A percentile compares a stretch with the other conserved stretches of the same genome.
phyloP scores from a whole-genome alignment of 2,113 vertebrate species.

The Neogale vison region DNA sequence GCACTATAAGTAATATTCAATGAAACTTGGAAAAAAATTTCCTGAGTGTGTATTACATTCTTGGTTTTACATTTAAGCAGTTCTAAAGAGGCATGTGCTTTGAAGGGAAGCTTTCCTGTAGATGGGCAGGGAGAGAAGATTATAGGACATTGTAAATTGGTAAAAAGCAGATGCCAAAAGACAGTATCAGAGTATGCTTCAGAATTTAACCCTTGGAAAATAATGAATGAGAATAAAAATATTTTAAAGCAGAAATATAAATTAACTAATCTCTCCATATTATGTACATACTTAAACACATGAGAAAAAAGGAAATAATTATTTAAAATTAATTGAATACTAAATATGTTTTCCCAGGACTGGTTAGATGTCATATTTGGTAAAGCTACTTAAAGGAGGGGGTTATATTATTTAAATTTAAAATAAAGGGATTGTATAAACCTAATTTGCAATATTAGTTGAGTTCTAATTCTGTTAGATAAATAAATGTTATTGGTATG shows the following conservation, averaged over 20 bases:
- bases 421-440: background rate
- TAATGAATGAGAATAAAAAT: background rate
- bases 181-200: background rate
- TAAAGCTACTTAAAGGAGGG: background rate
- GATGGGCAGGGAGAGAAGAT: background rate
- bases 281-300: background rate
- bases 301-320: background rate
- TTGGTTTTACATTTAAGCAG: background rate
- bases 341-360: background rate
- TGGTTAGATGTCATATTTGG: background rate
- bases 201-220: background rate
- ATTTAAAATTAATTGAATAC: slow-evolving; percentile 4
- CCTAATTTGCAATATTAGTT: background rate
- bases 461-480: background rate
- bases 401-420: background rate
- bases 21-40: background rate
- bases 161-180: background rate
- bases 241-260: background rate
- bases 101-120: background rate
- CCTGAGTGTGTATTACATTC: background rate
- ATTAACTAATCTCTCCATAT: background rate
- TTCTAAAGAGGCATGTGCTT: background rate
- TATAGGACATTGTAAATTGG: background rate
- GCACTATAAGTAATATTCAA: background rate
- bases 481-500: background rate